Conservation (phyloP, 2,113 vertebrate species). For the Pollimyrus isidori region DNA sequence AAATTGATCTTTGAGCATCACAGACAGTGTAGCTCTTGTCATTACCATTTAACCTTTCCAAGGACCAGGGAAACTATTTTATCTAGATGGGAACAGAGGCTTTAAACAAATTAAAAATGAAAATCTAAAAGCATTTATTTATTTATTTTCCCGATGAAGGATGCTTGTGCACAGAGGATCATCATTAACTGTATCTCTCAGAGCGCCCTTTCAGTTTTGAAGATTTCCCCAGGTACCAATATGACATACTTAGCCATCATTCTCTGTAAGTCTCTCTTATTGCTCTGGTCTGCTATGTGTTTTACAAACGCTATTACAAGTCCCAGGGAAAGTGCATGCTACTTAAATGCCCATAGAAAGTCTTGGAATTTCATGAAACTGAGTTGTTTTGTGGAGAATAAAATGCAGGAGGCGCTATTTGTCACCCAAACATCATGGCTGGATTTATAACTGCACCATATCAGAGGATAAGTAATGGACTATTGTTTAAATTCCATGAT, state of each 20-base stretch:
- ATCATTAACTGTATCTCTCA: background rate
- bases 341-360: background rate
- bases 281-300: background rate
- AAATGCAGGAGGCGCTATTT: background rate
- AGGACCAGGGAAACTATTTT: slow-evolving; percentile 10
- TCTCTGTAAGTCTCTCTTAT: background rate
- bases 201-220: background rate
- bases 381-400: background rate
- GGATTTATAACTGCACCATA: background rate
- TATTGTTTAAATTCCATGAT: background rate
- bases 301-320: background rate
- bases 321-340: background rate
- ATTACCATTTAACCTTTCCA: slow-evolving; percentile 17
- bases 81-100: background rate
- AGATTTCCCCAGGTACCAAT: background rate
- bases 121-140: slow-evolving; percentile 4
- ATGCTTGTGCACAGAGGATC: background rate
- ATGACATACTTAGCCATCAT: background rate
- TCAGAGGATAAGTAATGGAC: background rate
- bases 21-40: background rate
- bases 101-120: slow-evolving; percentile 21
- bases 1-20: background rate
- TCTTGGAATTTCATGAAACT: background rate
- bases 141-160: background rate
- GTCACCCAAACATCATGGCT: background rate